phyloP scores from a whole-genome alignment of 2,888 invertebrate species.

The Idaea aversata region DNA sequence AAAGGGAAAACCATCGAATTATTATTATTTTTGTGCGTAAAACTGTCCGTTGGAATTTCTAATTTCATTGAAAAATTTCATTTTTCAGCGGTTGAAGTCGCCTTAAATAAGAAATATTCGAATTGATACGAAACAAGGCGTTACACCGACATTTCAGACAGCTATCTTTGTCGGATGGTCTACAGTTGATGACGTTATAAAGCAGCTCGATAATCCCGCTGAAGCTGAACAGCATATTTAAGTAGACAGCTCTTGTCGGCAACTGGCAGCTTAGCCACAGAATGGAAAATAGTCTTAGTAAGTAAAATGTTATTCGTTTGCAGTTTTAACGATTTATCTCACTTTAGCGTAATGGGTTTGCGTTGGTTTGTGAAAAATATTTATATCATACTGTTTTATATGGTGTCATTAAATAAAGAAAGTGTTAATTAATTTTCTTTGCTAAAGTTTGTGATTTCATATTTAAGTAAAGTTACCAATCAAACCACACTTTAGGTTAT shows the following conservation, averaged over 20 bases:
- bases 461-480: no score
- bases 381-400: neutral
- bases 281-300: neutral
- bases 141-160: neutral
- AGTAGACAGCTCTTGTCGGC: constrained; percentile 18
- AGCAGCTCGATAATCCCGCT: constrained; percentile 22
- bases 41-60: no score
- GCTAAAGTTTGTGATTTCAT: no score
- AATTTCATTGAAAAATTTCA: no score
- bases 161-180: constrained; percentile 14
- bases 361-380: constrained; percentile 3
- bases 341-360: constrained; percentile 21
- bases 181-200: constrained; percentile 15
- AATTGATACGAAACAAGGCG: no score
- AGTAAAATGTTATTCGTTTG: constrained; percentile 17
- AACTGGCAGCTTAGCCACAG: constrained; percentile 14
- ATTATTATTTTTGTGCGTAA: no score
- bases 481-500: no score
- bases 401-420: neutral
- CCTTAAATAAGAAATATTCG: no score
- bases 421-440: neutral
- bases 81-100: no score
- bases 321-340: constrained; percentile 26
- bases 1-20: constrained; percentile 4
- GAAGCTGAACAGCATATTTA: constrained; percentile 11